These are phyloP conservation scores for Machimus atricapillus DNA, from an alignment of 2,888 invertebrate genomes.

Conservation along the genomic window DNA sequence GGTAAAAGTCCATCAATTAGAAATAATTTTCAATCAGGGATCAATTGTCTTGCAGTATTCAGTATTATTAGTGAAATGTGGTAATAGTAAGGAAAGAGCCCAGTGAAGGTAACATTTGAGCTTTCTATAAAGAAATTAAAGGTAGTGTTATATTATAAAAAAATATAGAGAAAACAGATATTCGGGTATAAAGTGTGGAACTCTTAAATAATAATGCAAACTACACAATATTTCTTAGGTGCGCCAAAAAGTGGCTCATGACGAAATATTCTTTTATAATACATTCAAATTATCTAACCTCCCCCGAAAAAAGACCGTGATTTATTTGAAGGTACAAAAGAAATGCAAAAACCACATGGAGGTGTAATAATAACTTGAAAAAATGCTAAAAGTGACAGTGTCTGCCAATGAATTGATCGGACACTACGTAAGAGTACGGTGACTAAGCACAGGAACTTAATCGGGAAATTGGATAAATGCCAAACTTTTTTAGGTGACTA, in stretches of 20 bases:
- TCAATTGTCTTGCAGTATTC: background rate
- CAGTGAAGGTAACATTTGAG: background rate
- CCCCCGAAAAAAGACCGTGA: background rate
- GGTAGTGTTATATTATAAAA: too few species aligned
- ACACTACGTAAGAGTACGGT: background rate
- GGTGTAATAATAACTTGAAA: slow-evolving; percentile 8
- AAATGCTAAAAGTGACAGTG: background rate
- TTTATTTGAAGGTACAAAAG: background rate
- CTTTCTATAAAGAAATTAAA: background rate
- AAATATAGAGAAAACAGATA: too few species aligned
- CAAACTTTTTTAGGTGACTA: slow-evolving; percentile 21
- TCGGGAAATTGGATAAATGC: slow-evolving; percentile 14
- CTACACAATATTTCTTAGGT: too few species aligned
- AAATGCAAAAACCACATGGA: background rate
- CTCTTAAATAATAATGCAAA: too few species aligned
- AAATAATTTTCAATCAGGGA: background rate
- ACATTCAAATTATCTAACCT: background rate
- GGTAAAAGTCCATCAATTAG: background rate
- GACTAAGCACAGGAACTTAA: slow-evolving; percentile 22
- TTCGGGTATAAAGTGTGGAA: too few species aligned
- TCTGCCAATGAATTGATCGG: background rate
- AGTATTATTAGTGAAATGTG: background rate
- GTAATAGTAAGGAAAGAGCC: background rate
- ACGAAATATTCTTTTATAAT: too few species aligned
- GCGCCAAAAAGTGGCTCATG: too few species aligned